Evolutionary conservation across 1,140 invertebrate genomes (phyloP).

Genomic region (Listronotus oregonensis): DNA sequence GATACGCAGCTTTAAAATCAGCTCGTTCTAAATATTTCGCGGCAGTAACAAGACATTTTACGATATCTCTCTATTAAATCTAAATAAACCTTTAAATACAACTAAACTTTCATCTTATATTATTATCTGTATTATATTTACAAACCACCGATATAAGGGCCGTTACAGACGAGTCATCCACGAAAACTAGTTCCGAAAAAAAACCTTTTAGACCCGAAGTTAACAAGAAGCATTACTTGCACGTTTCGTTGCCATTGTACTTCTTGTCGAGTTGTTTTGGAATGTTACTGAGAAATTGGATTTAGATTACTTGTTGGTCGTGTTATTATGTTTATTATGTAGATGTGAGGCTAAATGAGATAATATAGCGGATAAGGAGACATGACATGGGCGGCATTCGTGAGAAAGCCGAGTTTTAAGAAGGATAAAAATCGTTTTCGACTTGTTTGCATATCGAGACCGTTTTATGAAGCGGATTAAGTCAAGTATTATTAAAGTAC

Average conservation of each 20-base stretch:
- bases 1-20: no score
- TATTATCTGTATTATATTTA: no score
- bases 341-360: slow-evolving; percentile 23
- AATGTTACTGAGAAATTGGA: slow-evolving; percentile 29
- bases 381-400: slow-evolving; percentile 16
- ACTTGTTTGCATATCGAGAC: not conserved
- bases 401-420: slow-evolving; percentile 23
- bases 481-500: no score
- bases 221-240: slow-evolving; percentile 26
- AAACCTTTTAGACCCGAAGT: slow-evolving; percentile 4
- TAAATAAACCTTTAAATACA: no score
- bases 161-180: slow-evolving; percentile 9
- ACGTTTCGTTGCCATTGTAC: slow-evolving; percentile 7
- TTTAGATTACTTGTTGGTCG: slow-evolving; percentile 25
- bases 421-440: slow-evolving; percentile 13
- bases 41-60: no score
- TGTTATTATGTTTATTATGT: slow-evolving; percentile 32
- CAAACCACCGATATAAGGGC: no score
- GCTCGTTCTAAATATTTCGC: no score
- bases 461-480: no score
- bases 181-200: slow-evolving; percentile 6
- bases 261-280: slow-evolving; percentile 12
- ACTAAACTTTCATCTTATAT: no score
- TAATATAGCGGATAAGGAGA: slow-evolving; percentile 23
- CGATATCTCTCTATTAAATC: no score